Evolutionary conservation across 2,797 vertebrate genomes (phyloP), one percentile per base, ranked within the genome.

Genomic region (Fistularia tabacaria): DNA sequence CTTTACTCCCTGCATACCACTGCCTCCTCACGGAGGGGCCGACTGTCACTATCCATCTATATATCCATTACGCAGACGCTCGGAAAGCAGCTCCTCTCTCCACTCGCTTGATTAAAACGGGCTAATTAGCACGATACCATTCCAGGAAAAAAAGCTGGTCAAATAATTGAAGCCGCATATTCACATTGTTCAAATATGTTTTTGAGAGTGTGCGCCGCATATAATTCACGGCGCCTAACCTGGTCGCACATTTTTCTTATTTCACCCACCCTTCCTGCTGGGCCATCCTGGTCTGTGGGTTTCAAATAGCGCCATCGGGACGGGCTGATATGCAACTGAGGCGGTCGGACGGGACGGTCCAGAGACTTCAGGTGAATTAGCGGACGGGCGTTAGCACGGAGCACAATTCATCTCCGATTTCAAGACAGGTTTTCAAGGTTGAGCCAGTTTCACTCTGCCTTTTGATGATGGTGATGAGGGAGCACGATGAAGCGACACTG

Each of bases 11-110:
- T 69, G 66, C 73, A 74, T 70, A 74, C 75, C 64, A 45, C 50
- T 25, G 46, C 36, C 6, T 76, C 52, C 64, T 79, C 77, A 81
- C 46, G 71, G 75, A 83, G 73, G 54, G 73, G 25, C 76, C 51
- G 62, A 74, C 86, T 85, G 84, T 88, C 82, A 84, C 84, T 79
- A 73, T 71, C 62, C 57, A 86, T 88, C 71, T 83, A 79, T 71
- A 78, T 41, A 76, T 25, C 58, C 77, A 82, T 87, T 87, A 84
- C 6, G 41, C 77, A 78, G 49, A 52, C 74, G 57, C 55, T 51
- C 8, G 54, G 64, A 51, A 63, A 44, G 49, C 55, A 43, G 57
- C 59, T 66, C 59, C 49, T 54, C 65, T 48, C 76, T 74, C 64
- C 51, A 64, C 67, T 68, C 51, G 59, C 73, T 59, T 69, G 73